Evolutionary conservation across 2,888 invertebrate genomes (phyloP), one percentile per base, ranked within the genome.

Genomic region (Drosophila algonquin): DNA sequence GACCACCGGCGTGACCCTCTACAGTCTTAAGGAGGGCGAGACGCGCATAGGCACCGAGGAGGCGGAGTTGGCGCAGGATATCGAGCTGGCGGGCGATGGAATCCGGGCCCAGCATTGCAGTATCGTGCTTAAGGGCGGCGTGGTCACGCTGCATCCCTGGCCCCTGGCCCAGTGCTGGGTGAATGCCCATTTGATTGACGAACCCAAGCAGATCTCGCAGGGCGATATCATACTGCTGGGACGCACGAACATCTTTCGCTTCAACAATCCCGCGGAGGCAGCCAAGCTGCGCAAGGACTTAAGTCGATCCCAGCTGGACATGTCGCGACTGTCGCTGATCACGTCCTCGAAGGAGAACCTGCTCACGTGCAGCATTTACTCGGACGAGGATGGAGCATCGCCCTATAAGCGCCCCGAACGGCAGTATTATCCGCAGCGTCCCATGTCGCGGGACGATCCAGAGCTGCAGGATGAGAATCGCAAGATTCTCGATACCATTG

Each of bases 11-110:
- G 97, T 98, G 32, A 97, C 97, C 0, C 93, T 98, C 0, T 98
- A 98, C 90, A 97, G 98, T 92, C 93, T 98, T 27, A 97, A 97
- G 94, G 97, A 98, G 90, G 98, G 98, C 6, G 95, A 95, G 91
- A 98, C 97, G 0, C 93, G 95, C 70, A 96, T 98, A 68, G 98
- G 98, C 61, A 96, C 95, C 12, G 96, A 95, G 76, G 96, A 96
- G 79, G 94, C 94, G 40, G 92, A 93, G 30, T 57, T 83, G 44
- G 75, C 89, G 35, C 95, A 96, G 85, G 97, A 98, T 91, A 98
- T 98, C 74, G 96, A 95, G 72, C 92, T 96, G 73, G 94, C 93
- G 60, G 97, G 96, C 48, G 94, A 94, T 55, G 97, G 96, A 51
- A 96, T 97, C 86, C 94, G 96, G 80, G 93, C 96, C 8, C 94